phyloP scores from a whole-genome alignment of 2,888 invertebrate species.

The Tholera decimalis region DNA sequence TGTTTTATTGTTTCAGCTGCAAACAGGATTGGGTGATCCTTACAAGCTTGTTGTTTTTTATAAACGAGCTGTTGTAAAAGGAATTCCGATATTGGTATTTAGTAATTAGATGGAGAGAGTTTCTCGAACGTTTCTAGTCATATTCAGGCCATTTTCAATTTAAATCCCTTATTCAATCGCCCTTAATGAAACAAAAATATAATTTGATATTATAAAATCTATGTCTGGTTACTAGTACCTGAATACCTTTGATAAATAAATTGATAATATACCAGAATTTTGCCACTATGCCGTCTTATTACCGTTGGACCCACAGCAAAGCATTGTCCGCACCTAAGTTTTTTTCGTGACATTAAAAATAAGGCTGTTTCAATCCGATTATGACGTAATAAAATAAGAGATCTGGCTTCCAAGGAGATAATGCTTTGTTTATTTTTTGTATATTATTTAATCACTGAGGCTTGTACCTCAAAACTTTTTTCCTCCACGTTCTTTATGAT shows the following conservation, averaged over 20 bases:
- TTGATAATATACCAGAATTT: constrained; percentile 38
- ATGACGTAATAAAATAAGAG: constrained; percentile 51
- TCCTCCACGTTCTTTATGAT: constrained; percentile 11
- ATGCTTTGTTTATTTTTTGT: constrained; percentile 30
- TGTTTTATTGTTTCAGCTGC: constrained; percentile 16
- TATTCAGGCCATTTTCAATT: background rate
- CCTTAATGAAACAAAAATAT: background rate
- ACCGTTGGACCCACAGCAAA: constrained; percentile 42
- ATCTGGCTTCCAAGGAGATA: constrained; percentile 48
- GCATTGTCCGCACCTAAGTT: constrained; percentile 39
- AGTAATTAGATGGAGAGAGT: constrained; percentile 4
- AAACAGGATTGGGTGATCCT: background rate
- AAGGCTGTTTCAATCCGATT: constrained; percentile 59
- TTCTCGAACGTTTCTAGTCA: no score
- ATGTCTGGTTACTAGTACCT: constrained; percentile 29
- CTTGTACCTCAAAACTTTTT: constrained; percentile 3
- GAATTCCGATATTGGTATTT: background rate
- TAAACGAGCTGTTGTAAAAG: background rate
- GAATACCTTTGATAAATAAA: constrained; percentile 37
- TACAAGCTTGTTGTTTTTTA: background rate
- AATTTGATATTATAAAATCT: background rate
- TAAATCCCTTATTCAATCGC: background rate
- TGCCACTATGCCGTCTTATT: constrained; percentile 54
- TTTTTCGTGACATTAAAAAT: constrained; percentile 45
- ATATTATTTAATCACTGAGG: constrained; percentile 34